Conservation (phyloP, 2,113 vertebrate genomes). For the Bucco capensis region DNA sequence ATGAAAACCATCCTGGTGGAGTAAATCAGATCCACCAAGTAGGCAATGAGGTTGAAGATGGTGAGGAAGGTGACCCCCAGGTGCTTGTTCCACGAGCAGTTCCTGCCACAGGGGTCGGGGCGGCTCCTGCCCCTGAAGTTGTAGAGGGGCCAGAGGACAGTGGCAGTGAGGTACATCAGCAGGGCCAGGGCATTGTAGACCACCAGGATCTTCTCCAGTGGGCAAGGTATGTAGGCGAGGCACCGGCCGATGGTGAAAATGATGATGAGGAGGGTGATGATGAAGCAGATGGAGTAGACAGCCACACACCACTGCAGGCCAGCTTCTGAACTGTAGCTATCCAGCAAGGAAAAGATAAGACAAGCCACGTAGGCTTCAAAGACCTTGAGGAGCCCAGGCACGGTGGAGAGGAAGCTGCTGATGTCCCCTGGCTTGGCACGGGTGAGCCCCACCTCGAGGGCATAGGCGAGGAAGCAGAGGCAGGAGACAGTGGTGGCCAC, state of each 20-base stretch:
- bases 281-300: constrained; percentile 85
- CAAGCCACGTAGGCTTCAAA: constrained; percentile 85
- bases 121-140: constrained; percentile 26
- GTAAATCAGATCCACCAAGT: constrained; percentile 81
- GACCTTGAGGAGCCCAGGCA: constrained; percentile 87
- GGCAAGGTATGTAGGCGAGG: constrained; percentile 64
- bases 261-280: constrained; percentile 79
- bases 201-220: constrained; percentile 75
- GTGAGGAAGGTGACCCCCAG: constrained; percentile 80
- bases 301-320: constrained; percentile 85
- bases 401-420: constrained; percentile 82
- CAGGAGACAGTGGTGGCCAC: constrained; percentile 74
- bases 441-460: constrained; percentile 78
- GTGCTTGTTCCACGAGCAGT: constrained; percentile 48
- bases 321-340: rapidly evolving
- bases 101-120: rapidly evolving
- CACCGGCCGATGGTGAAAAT: constrained; percentile 79
- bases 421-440: constrained; percentile 78
- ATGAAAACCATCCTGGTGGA: constrained; percentile 80
- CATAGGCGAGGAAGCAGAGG: constrained; percentile 79
- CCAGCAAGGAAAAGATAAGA: constrained; percentile 82
- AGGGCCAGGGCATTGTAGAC: constrained; percentile 78
- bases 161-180: constrained; percentile 81
- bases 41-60: constrained; percentile 80
- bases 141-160: constrained; percentile 86